Evolutionary conservation across 2,888 invertebrate genomes (phyloP), one percentile per base, ranked within the genome.

Genomic region (Leptopilina myrica): DNA sequence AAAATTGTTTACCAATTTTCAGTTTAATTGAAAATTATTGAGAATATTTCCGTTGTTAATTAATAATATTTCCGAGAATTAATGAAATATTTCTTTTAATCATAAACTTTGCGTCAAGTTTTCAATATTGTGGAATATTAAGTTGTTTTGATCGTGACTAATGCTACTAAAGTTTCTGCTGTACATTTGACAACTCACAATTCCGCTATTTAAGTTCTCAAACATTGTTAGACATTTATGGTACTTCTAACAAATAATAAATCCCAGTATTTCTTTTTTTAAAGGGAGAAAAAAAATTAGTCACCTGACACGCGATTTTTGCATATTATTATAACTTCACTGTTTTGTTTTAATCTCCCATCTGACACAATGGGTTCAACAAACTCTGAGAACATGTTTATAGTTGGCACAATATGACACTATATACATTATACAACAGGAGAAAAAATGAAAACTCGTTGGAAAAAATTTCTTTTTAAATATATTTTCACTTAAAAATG

Each of bases 171-270:
- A 15, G 20, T 49, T 49, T 49, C 26, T 69, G 12, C 49, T 46
- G 46, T 26, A 26, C 20, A 49, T 15, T 69, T 4, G 12, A 49
- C 6, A 53, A 73, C 56, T 73, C 49, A n/a, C 26, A 5, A 33
- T 53, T 73, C 69, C 56, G 26, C 14, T 53, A 73, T 26, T 73
- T 56, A 49, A 67, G 53, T 73, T 53, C 9, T 73, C 9, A 73
- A 53, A 73, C 53, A 53, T 33, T 33, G 33, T 14, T 26, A 14
- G 76, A 76, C 78, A 46, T 76, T 79, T 79, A 79, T 79, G 78
- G 33, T 33, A 69, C 62, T 67, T 67, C 46, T 64, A 59, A 76
- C 64, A 77, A 73, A 76, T 79, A 77, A 79, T 79, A 73, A 56
- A 14, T 73, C 77, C 59, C 9, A 12, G 11, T 49, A 3, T 4